phyloP scores from a whole-genome alignment of 2,113 vertebrate genomes.

The Rafetus swinhoei region DNA sequence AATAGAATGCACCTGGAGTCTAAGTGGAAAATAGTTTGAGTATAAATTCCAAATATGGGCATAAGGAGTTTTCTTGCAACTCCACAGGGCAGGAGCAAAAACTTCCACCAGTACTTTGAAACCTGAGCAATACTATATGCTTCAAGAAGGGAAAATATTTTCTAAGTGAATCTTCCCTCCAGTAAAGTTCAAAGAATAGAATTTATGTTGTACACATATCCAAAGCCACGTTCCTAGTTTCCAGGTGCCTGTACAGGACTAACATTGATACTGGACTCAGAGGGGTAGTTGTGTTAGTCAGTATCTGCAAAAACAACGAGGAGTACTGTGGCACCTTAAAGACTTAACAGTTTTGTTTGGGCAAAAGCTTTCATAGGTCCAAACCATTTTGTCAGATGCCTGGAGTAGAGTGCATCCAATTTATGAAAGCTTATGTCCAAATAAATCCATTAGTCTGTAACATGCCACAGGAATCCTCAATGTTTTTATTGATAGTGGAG shows the following conservation, averaged over 20 bases:
- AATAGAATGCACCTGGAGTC: rapidly evolving
- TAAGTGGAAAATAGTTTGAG: not conserved
- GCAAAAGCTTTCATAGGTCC: too few relatives aligned
- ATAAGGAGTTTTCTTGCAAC: not conserved
- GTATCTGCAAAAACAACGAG: too few relatives aligned
- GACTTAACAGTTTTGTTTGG: too few relatives aligned
- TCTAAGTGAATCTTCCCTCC: not conserved
- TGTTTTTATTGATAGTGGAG: not conserved
- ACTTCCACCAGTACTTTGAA: not conserved
- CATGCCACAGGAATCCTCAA: too few relatives aligned
- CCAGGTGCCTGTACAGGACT: not conserved
- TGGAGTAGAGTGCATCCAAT: too few relatives aligned
- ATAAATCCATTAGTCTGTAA: too few relatives aligned
- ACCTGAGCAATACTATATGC: not conserved
- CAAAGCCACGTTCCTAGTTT: not conserved
- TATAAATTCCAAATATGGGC: not conserved
- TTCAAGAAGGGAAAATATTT: not conserved
- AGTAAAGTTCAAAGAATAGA: not conserved
- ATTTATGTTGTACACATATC: not conserved
- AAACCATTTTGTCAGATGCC: too few relatives aligned
- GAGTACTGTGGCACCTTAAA: too few relatives aligned
- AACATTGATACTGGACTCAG: not conserved
- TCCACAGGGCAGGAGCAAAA: not conserved
- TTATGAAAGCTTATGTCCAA: too few relatives aligned
- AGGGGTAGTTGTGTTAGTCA: too few relatives aligned